Evolutionary conservation across 2,888 invertebrate genomes (phyloP).

Genomic region (Vannuccia rotundouncinata): DNA sequence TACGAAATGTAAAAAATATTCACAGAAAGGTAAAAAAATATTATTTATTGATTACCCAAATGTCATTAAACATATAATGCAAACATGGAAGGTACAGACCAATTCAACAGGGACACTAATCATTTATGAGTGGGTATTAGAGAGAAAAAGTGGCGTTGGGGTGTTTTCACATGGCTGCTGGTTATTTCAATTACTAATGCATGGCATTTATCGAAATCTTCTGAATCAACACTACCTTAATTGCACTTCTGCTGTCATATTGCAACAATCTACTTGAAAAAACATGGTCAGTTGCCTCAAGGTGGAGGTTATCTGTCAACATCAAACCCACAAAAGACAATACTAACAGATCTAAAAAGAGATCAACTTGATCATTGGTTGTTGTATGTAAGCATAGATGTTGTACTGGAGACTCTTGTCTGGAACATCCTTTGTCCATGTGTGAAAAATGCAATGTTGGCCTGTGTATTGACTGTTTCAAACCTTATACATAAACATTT

Average conservation of each 20-base stretch:
- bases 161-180: neutral
- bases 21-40: neutral
- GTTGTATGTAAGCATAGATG: neutral
- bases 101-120: neutral
- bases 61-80: neutral
- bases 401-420: neutral
- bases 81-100: neutral
- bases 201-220: neutral
- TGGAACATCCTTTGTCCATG: too few relatives aligned
- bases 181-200: neutral
- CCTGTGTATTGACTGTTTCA: neutral
- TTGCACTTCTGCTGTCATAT: neutral
- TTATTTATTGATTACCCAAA: neutral
- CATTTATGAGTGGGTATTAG: neutral
- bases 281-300: neutral
- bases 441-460: neutral
- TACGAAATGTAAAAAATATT: neutral
- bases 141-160: neutral
- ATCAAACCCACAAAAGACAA: neutral
- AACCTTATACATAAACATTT: neutral
- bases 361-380: neutral
- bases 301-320: neutral
- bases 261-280: neutral
- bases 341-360: neutral
- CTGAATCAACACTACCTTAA: neutral